Conservation (phyloP, 2,888 invertebrate genomes). For the Eubasilissa splendida region DNA sequence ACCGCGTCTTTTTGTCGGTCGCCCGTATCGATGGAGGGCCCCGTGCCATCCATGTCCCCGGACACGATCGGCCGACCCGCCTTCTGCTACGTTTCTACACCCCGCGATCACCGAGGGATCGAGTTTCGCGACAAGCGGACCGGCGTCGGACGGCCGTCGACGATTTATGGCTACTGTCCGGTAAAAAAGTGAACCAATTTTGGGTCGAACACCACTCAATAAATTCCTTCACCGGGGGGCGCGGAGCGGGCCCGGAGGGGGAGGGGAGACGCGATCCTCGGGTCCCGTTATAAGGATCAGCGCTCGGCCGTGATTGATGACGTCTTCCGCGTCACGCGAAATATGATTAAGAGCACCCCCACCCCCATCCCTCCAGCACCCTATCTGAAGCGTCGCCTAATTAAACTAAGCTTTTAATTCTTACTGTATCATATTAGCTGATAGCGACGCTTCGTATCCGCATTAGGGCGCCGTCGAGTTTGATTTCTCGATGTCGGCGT, state of each 20-base stretch:
- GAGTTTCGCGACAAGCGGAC: slow-evolving; percentile 28
- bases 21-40: too few relatives aligned
- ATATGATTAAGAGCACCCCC: slow-evolving; percentile 8
- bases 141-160: slow-evolving; percentile 17
- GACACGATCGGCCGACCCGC: too few relatives aligned
- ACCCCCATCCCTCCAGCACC: neutral
- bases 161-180: slow-evolving; percentile 38
- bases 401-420: neutral
- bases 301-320: slow-evolving; percentile 32
- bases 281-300: neutral
- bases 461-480: too few relatives aligned
- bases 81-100: neutral
- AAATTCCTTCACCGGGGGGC: slow-evolving; percentile 31
- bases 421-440: too few relatives aligned
- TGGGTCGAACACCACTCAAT: slow-evolving; percentile 44
- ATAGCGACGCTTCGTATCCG: too few relatives aligned
- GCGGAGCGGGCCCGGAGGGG: neutral
- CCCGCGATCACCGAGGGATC: neutral
- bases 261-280: neutral
- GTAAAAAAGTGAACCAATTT: slow-evolving; percentile 51
- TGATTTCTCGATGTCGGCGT: too few relatives aligned
- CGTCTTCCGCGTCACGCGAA: slow-evolving; percentile 37
- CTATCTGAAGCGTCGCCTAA: neutral
- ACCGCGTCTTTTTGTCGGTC: too few relatives aligned
- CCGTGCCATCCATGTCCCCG: too few relatives aligned